phyloP scores from a whole-genome alignment of 1,140 invertebrate genomes.

The Monochamus saltuarius region DNA sequence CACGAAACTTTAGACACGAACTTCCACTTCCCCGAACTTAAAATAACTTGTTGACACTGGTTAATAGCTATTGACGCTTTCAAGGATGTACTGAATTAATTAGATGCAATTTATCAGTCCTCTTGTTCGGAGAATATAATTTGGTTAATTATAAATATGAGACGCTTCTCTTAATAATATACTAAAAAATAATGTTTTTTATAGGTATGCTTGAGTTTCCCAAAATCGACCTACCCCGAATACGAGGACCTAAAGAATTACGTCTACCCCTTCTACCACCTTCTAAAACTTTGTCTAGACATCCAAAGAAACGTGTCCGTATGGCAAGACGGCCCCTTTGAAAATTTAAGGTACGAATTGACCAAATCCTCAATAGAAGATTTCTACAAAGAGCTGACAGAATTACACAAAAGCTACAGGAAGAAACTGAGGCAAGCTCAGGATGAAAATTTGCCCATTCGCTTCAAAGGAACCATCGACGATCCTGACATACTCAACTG shows the following conservation, averaged over 20 bases:
- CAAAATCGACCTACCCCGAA: constrained; percentile 70
- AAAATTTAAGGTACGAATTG: constrained; percentile 69
- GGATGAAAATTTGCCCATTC: constrained; percentile 64
- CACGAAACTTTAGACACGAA: too few species aligned
- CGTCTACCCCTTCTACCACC: constrained; percentile 64
- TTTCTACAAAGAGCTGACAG: constrained; percentile 70
- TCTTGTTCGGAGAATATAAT: too few species aligned
- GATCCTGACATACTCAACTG: constrained; percentile 74
- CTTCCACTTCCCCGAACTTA: too few species aligned
- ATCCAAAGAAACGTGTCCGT: constrained; percentile 76
- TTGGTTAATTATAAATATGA: too few species aligned
- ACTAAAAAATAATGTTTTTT: constrained; percentile 1
- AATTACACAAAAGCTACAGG: constrained; percentile 77
- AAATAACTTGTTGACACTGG: too few species aligned
- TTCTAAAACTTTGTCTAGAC: constrained; percentile 61
- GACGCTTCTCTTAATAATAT: too few species aligned
- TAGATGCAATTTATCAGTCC: too few species aligned
- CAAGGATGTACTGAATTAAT: too few species aligned
- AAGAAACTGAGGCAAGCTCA: constrained; percentile 77
- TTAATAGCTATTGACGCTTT: too few species aligned
- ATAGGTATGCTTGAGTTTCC: constrained; percentile 73
- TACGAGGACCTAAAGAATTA: constrained; percentile 72
- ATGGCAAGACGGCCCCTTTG: constrained; percentile 89
- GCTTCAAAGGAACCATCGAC: constrained; percentile 67
- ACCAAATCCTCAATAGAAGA: constrained; percentile 72